phyloP scores from a whole-genome alignment of 2,888 invertebrate genomes.

The Dioctria rufipes region DNA sequence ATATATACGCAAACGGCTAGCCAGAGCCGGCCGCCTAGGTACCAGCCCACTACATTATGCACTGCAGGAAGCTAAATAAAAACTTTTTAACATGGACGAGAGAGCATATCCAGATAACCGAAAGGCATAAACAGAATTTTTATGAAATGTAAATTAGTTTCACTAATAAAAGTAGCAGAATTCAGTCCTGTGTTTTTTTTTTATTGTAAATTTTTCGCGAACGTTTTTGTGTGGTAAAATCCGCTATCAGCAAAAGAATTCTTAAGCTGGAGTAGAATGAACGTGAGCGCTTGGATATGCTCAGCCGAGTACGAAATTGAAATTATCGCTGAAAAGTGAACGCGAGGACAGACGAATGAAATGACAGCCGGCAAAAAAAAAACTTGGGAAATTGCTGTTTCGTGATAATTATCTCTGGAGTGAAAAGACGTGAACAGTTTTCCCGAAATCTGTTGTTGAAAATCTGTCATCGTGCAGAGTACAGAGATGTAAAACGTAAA shows the following conservation, averaged over 20 bases:
- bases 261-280: slow-evolving; percentile 45
- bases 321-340: slow-evolving; percentile 55
- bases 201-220: slow-evolving; percentile 10
- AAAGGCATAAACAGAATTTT: slow-evolving; percentile 25
- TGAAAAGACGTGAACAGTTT: slow-evolving; percentile 33
- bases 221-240: slow-evolving; percentile 37
- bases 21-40: too few relatives aligned
- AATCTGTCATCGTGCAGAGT: not conserved
- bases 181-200: not conserved
- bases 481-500: slow-evolving; percentile 38
- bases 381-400: slow-evolving; percentile 52
- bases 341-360: not conserved
- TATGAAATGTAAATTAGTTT: slow-evolving; percentile 44
- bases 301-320: slow-evolving; percentile 59
- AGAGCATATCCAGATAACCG: slow-evolving; percentile 3
- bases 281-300: slow-evolving; percentile 55
- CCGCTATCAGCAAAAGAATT: slow-evolving; percentile 44
- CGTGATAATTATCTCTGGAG: slow-evolving; percentile 54
- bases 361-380: slow-evolving; percentile 25
- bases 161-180: slow-evolving; percentile 29
- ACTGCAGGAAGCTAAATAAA: not conserved
- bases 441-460: slow-evolving; percentile 50
- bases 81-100: not conserved
- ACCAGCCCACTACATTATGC: not conserved
- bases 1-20: too few relatives aligned